phyloP scores from a whole-genome alignment of 2,888 invertebrate species.

The Cistogaster globosa region DNA sequence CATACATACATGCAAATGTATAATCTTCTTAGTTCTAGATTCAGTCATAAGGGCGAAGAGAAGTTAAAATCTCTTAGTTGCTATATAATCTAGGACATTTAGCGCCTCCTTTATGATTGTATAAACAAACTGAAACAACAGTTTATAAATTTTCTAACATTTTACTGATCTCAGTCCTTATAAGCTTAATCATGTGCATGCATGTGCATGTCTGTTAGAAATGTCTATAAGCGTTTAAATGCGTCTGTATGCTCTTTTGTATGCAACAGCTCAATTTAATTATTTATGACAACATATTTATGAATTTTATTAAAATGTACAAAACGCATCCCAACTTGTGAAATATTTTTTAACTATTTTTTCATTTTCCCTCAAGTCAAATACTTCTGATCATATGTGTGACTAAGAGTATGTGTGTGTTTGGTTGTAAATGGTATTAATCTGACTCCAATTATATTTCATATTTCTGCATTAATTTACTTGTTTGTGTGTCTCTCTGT shows the following conservation, averaged over 20 bases:
- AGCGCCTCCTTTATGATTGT: too few species aligned
- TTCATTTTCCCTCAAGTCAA: slow-evolving; percentile 34
- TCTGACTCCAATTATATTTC: slow-evolving; percentile 26
- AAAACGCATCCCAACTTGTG: slow-evolving; percentile 71
- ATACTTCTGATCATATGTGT: neutral
- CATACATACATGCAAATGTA: too few species aligned
- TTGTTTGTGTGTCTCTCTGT: slow-evolving; percentile 19
- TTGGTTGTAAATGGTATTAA: neutral
- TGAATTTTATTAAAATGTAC: slow-evolving; percentile 80
- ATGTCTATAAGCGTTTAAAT: neutral
- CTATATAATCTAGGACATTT: too few species aligned
- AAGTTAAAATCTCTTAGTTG: neutral
- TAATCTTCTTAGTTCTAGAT: too few species aligned
- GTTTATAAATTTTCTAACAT: neutral
- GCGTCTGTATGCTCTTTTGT: slow-evolving; percentile 56
- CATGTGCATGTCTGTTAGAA: slow-evolving; percentile 32
- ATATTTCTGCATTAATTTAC: slow-evolving; percentile 29
- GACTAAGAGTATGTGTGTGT: neutral
- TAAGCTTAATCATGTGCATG: neutral
- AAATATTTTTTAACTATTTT: slow-evolving; percentile 53
- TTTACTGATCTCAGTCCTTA: neutral
- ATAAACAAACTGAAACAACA: too few species aligned
- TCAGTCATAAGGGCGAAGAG: neutral
- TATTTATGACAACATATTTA: slow-evolving; percentile 80
- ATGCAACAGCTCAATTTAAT: slow-evolving; percentile 76